Conservation (phyloP, 2,113 vertebrate genomes). For the Melanocharis versteri region DNA sequence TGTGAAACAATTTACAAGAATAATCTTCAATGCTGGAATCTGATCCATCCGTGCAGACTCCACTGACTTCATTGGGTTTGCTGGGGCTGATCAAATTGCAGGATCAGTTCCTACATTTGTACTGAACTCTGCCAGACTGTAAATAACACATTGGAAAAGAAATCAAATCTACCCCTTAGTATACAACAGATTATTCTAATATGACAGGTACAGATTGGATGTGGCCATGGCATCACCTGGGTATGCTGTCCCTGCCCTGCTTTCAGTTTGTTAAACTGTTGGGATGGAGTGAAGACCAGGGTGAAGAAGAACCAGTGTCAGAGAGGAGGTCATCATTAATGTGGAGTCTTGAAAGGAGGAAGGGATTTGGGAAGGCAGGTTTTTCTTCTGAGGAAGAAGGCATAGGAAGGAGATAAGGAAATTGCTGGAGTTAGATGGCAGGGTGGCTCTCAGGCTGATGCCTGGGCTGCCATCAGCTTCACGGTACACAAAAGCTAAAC, state of each 20-base stretch:
- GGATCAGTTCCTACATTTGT: slow-evolving; percentile 4
- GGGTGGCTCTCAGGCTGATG: neutral
- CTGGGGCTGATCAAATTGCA: neutral
- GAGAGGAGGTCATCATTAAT: neutral
- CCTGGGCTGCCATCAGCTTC: neutral
- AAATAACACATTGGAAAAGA: neutral
- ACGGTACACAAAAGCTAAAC: neutral
- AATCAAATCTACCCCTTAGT: neutral
- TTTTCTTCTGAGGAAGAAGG: neutral
- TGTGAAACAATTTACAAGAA: neutral
- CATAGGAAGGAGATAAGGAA: neutral
- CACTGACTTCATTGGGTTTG: neutral
- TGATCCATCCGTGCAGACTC: neutral
- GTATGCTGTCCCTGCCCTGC: neutral
- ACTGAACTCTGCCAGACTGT: slow-evolving; percentile 7
- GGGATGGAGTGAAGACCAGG: neutral
- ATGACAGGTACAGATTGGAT: neutral
- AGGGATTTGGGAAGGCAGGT: neutral
- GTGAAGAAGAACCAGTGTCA: neutral
- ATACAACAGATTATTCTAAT: neutral
- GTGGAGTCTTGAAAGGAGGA: neutral
- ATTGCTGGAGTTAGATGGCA: neutral
- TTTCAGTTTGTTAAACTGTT: neutral
- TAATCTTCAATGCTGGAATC: neutral
- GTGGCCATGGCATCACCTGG: neutral